Base-by-base conservation (phyloP, 2,113 vertebrate species). In the Gadus macrocephalus region DNA sequence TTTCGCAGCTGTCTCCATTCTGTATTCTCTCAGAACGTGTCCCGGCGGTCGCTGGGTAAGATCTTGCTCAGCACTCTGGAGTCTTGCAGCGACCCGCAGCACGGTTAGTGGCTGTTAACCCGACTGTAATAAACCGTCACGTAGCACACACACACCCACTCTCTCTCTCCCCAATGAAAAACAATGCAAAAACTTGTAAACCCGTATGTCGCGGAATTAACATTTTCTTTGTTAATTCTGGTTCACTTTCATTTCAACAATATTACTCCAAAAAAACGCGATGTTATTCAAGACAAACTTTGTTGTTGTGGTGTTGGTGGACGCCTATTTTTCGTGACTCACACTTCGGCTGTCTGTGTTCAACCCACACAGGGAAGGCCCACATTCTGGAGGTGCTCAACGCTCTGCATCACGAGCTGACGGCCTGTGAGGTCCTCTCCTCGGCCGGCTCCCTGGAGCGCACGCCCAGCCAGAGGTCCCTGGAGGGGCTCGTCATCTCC, bases 31-130 rank as follows among this genome's bases (percentile, higher is more conserved):
- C 88, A 91, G 96, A 94, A 95, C 9, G 88, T 98, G 71, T 95
- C 96, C 0, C 93, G 93, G 73, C 85, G 91, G 86, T 92, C 94
- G 70, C 83, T 98, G 68, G 95, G 96, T 75, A 97, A 95, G 92
- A 95, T 96, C 78, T 72, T 98, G 87, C 91, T 98, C 86, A 95
- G 89, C 87, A 93, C 96, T 12, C 87, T 97, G 93, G 95, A 96
- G 75, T 92, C 93, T 55, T 95, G 93, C 86, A 85, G 53, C 60
- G 93, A 93, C 69, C 92, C 92, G 0, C 87, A 93, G 0, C 93
- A 93, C 7, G 94, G 95, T 98, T 89, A 75, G 79, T 71, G 8
- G 59, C 72, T 38, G 66, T 22, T 56, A 31, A 62, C 31, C 27
- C 16, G 7, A 35, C 15, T n/a, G 63, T 38, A 35, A 27, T 64